Conservation (phyloP, 2,888 invertebrate genomes). For the Eulithis testata region DNA sequence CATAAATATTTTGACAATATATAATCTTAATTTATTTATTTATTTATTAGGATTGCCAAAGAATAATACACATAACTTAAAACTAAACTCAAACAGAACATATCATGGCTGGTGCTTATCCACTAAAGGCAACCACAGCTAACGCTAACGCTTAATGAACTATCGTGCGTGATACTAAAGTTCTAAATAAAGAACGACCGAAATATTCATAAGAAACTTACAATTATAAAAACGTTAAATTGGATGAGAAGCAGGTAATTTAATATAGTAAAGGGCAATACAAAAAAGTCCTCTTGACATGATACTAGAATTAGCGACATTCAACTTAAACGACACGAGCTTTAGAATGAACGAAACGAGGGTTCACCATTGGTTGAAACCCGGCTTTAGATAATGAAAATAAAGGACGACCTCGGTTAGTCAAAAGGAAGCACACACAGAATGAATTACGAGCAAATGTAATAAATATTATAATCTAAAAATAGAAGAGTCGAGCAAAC, state of each 20-base stretch:
- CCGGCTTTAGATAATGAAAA: conserved; percentile 2
- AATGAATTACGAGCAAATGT: conserved; percentile 1
- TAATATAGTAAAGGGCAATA: not conserved
- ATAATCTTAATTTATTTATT: too few relatives aligned
- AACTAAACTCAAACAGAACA: too few relatives aligned
- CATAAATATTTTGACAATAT: not conserved
- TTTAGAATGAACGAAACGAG: conserved; percentile 9
- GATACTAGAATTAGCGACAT: conserved; percentile 1
- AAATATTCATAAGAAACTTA: not conserved
- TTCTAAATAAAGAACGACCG: too few relatives aligned
- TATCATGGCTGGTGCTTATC: too few relatives aligned
- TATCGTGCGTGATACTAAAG: too few relatives aligned
- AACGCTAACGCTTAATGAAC: too few relatives aligned
- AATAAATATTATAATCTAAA: not conserved
- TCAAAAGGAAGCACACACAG: not conserved
- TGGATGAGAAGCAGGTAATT: not conserved
- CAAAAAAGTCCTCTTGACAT: not conserved
- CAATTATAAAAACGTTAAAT: too few relatives aligned
- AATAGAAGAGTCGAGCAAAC: not conserved
- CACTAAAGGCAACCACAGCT: too few relatives aligned
- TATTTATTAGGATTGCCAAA: too few relatives aligned
- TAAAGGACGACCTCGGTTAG: not conserved
- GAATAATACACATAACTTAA: too few relatives aligned
- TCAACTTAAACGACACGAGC: conserved; percentile 8
- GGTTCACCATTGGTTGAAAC: conserved; percentile 1